These are phyloP conservation scores for Cephalopachus bancanus DNA, from an alignment of 2,797 vertebrate species.

Conservation along the genomic window DNA sequence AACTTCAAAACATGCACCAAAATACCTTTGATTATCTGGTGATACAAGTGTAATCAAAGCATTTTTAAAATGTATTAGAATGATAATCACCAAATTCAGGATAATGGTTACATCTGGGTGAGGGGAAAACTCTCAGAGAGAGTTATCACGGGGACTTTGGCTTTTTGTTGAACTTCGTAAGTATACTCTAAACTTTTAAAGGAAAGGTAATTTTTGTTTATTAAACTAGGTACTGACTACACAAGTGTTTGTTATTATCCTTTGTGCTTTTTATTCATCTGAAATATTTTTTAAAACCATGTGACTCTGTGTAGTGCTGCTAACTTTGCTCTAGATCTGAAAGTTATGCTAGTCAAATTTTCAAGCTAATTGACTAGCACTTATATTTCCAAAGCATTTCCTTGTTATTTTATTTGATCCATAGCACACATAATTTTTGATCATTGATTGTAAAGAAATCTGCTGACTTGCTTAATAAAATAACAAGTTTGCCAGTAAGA, in stretches of 20 bases:
- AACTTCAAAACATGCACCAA: neutral
- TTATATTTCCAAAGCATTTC: constrained; percentile 30
- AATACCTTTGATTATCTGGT: neutral
- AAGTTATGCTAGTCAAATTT: neutral
- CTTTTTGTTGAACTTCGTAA: neutral
- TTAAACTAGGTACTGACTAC: neutral
- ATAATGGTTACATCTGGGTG: too few species aligned
- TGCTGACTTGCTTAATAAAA: neutral
- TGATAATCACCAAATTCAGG: neutral
- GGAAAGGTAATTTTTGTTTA: constrained; percentile 32
- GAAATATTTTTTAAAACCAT: neutral
- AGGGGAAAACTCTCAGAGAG: neutral
- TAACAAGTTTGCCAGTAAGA: neutral
- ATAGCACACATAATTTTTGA: neutral
- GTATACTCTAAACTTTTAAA: neutral
- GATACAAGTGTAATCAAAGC: neutral
- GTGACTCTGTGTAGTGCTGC: neutral
- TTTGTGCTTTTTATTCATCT: neutral
- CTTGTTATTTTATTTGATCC: constrained; percentile 5
- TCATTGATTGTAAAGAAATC: neutral
- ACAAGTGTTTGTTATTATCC: neutral
- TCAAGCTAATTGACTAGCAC: neutral
- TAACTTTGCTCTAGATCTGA: constrained; percentile 12
- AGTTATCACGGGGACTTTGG: neutral
- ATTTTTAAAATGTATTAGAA: neutral